Conservation (phyloP, 2,797 vertebrate genomes). For the Nyctalus aviator region DNA sequence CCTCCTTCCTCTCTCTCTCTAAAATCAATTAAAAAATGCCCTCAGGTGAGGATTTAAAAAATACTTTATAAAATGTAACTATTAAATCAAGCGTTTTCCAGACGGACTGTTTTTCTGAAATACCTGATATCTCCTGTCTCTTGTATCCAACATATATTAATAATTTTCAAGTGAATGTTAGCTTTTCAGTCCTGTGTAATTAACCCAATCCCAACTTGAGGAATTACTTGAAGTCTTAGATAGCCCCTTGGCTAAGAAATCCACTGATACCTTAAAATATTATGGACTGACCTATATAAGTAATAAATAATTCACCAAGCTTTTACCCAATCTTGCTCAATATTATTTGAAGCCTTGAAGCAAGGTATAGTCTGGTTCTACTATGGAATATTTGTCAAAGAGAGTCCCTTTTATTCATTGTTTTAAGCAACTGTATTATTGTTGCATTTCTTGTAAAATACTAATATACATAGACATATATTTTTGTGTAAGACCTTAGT, state of each 20-base stretch:
- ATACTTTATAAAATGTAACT: neutral
- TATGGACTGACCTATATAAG: neutral
- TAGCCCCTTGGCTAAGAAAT: neutral
- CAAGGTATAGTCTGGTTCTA: neutral
- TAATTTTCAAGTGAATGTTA: neutral
- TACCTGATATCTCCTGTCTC: neutral
- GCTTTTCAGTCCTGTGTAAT: neutral
- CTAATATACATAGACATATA: neutral
- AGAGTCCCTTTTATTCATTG: neutral
- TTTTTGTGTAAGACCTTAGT: neutral
- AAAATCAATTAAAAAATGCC: neutral
- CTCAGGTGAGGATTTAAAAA: neutral
- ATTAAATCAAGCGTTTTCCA: neutral
- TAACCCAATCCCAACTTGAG: neutral
- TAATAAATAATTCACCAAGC: neutral
- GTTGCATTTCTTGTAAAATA: neutral
- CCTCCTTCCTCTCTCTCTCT: neutral
- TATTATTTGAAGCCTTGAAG: neutral
- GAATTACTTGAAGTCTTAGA: neutral
- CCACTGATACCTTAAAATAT: neutral
- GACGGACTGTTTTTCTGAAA: conserved; percentile 15
- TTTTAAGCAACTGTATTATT: neutral
- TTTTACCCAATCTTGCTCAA: neutral
- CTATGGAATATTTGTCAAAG: neutral
- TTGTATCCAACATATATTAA: neutral